Percentiles rank a stretch among this genome's conserved stretches.
These are phyloP conservation scores for Sphenopsis melanotis DNA, from an alignment of 2,797 vertebrate species.

Conservation along the genomic window DNA sequence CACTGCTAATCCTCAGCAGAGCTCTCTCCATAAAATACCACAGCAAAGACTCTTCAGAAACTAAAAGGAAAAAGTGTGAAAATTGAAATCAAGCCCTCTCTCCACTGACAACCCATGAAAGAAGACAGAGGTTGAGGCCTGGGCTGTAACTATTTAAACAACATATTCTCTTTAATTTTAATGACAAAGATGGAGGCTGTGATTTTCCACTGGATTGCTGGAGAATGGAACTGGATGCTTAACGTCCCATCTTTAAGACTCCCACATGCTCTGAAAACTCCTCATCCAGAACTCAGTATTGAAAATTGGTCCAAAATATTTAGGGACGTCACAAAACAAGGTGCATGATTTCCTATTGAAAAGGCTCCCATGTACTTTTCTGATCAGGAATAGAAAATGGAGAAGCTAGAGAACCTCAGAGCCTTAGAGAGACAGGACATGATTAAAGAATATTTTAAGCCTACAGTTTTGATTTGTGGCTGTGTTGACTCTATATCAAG, in stretches of 20 bases:
- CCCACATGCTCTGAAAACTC: neutral
- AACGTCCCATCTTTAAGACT: neutral
- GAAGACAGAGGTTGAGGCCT: neutral
- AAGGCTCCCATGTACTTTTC: neutral
- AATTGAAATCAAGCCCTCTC: neutral
- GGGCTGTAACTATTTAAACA: neutral
- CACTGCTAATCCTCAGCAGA: neutral
- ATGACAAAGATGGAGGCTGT: fast-evolving
- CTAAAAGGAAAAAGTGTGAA: neutral
- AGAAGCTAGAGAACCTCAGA: neutral
- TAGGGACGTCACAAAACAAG: neutral
- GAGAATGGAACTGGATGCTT: neutral
- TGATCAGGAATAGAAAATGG: neutral
- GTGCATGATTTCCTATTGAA: neutral
- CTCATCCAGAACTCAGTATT: neutral
- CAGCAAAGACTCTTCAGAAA: neutral
- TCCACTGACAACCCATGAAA: neutral
- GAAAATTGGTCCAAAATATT: neutral
- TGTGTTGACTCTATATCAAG: neutral
- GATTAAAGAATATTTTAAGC: neutral
- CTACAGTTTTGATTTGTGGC: neutral
- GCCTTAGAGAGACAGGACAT: neutral
- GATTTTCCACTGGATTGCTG: neutral
- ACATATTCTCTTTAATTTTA: neutral
- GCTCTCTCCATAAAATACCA: neutral